Evolutionary conservation across 2,113 vertebrate species (phyloP).

Genomic region (Odocoileus virginianus): DNA sequence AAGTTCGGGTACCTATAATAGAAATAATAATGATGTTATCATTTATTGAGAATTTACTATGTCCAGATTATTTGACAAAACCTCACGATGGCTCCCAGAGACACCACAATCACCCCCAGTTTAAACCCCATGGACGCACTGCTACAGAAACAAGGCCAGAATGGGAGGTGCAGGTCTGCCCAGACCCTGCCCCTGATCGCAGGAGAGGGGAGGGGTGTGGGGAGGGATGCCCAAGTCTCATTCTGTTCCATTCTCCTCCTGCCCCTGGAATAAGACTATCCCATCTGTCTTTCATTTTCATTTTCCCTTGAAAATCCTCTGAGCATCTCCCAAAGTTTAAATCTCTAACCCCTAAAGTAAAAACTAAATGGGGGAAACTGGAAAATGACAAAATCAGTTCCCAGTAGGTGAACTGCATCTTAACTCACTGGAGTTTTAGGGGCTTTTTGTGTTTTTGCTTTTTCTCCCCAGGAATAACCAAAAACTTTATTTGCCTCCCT

Average conservation of each 20-base stretch:
- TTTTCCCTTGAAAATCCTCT: slow-evolving; percentile 45
- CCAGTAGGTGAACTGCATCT: not conserved
- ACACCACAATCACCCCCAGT: not conserved
- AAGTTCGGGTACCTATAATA: not conserved
- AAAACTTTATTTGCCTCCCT: not conserved
- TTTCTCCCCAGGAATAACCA: not conserved
- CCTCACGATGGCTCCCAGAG: not conserved
- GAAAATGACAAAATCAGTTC: slow-evolving; percentile 40
- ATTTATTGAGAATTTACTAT: not conserved
- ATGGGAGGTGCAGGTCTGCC: not conserved
- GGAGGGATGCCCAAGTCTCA: not conserved
- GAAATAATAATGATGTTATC: not conserved
- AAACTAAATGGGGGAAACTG: not conserved
- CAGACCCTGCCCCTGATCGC: not conserved
- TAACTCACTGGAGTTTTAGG: not conserved
- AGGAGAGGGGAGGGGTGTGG: not conserved
- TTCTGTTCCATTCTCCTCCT: not conserved
- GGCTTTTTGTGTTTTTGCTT: not conserved
- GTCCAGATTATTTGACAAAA: not conserved
- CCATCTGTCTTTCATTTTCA: slow-evolving; percentile 8
- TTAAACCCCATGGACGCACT: not conserved
- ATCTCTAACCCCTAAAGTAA: not conserved
- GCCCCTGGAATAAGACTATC: not conserved
- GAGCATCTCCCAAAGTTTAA: slow-evolving; percentile 9
- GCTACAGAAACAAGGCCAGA: not conserved